These are phyloP conservation scores for Epirrhoe alternata DNA, from an alignment of 2,888 invertebrate species.

Conservation along the genomic window DNA sequence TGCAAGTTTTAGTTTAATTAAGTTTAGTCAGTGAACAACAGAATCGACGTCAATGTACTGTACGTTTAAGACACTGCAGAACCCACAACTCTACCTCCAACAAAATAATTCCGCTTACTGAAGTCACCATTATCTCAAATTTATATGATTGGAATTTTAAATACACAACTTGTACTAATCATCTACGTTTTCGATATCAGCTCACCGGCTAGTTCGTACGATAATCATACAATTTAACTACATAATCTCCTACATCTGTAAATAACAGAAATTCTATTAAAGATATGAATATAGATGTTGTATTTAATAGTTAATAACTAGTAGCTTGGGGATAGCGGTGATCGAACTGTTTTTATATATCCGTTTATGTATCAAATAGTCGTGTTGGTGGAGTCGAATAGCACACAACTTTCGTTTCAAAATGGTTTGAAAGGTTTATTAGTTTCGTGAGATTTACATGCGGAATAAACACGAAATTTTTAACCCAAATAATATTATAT, in stretches of 20 bases:
- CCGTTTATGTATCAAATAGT: no score
- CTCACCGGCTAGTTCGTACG: neutral
- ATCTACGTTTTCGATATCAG: neutral
- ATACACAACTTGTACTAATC: neutral
- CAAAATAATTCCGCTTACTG: neutral
- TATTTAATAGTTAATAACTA: neutral
- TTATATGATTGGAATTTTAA: constrained; percentile 5
- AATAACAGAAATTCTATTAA: neutral
- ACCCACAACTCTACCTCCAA: no score
- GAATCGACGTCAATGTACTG: no score
- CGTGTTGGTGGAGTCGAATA: no score
- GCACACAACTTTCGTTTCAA: no score
- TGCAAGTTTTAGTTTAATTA: no score
- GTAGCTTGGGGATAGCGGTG: neutral
- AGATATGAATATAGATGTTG: neutral
- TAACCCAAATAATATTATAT: no score
- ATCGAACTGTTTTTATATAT: neutral
- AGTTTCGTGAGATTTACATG: no score
- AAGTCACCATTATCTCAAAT: neutral
- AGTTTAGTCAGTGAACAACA: no score
- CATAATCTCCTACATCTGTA: neutral
- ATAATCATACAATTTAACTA: constrained; percentile 3
- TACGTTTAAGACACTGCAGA: no score
- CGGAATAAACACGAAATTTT: no score
- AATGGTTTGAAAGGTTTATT: no score